phyloP scores from a whole-genome alignment of 2,888 invertebrate genomes.

The Drosophila rubida region DNA sequence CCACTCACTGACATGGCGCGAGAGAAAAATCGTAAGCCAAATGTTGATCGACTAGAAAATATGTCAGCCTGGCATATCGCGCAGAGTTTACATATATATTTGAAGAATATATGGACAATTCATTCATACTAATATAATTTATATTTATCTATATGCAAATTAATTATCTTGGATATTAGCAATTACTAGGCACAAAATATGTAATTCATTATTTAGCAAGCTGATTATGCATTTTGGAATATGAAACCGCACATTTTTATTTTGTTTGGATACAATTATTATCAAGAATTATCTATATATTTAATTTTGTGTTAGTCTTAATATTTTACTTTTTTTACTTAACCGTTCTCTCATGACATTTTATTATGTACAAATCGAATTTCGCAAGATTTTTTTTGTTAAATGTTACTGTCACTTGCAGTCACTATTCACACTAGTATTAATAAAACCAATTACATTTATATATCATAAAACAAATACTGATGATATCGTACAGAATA shows the following conservation, averaged over 20 bases:
- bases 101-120: slow-evolving; percentile 7
- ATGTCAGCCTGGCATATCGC: slow-evolving; percentile 38
- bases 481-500: slow-evolving; percentile 42
- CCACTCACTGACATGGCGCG: slow-evolving; percentile 25
- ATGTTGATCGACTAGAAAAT: slow-evolving; percentile 37
- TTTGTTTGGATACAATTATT: slow-evolving; percentile 21
- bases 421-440: slow-evolving; percentile 66
- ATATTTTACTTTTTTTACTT: slow-evolving; percentile 11
- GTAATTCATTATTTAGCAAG: slow-evolving; percentile 65
- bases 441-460: slow-evolving; percentile 52
- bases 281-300: slow-evolving; percentile 4
- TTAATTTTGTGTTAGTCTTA: slow-evolving; percentile 24
- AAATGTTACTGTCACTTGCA: slow-evolving; percentile 38
- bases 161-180: slow-evolving; percentile 71
- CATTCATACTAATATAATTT: slow-evolving; percentile 49
- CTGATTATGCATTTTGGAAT: slow-evolving; percentile 52
- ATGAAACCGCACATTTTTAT: slow-evolving; percentile 32
- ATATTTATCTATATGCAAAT: slow-evolving; percentile 60
- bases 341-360: slow-evolving; percentile 10
- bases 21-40: slow-evolving; percentile 41
- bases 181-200: slow-evolving; percentile 78
- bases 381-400: slow-evolving; percentile 32
- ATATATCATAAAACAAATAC: slow-evolving; percentile 34
- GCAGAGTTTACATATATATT: slow-evolving; percentile 38
- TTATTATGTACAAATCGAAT: slow-evolving; percentile 45